Conservation (phyloP, 2,888 invertebrate species). For the Serrognathus titanus region DNA sequence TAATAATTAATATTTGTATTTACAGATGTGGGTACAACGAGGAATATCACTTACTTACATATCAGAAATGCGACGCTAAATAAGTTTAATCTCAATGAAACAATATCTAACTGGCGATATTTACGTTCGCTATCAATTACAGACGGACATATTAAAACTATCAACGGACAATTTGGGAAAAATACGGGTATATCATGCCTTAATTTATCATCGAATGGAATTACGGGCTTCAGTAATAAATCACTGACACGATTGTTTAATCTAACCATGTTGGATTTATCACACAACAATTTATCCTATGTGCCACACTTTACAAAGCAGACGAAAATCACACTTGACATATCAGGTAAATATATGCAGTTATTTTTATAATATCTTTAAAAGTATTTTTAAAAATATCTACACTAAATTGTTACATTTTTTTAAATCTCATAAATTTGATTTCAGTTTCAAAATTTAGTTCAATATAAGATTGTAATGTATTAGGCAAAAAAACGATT, state of each 20-base stretch:
- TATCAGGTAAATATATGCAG: slow-evolving; percentile 11
- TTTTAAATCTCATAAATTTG: no score
- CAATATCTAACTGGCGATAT: slow-evolving; percentile 63
- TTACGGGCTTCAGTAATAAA: slow-evolving; percentile 62
- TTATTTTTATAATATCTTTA: no score
- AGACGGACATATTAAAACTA: slow-evolving; percentile 66
- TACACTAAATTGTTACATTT: no score
- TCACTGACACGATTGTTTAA: slow-evolving; percentile 68
- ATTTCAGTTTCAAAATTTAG: no score
- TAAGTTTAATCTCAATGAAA: slow-evolving; percentile 62
- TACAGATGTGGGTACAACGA: no score
- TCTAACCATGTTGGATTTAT: slow-evolving; percentile 64
- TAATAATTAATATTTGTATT: no score
- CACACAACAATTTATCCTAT: slow-evolving; percentile 65
- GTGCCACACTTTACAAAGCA: slow-evolving; percentile 61
- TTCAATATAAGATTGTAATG: no score
- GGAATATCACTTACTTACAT: slow-evolving; percentile 50
- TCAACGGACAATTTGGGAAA: slow-evolving; percentile 62
- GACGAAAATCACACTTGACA: slow-evolving; percentile 8
- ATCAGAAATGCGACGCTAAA: slow-evolving; percentile 69
- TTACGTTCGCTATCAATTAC: slow-evolving; percentile 72
- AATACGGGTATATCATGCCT: slow-evolving; percentile 66
- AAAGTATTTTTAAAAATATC: no score
- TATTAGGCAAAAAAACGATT: no score
- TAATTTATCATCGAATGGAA: slow-evolving; percentile 75